Conservation (phyloP, 1,140 invertebrate genomes). For the Euschistus heros region DNA sequence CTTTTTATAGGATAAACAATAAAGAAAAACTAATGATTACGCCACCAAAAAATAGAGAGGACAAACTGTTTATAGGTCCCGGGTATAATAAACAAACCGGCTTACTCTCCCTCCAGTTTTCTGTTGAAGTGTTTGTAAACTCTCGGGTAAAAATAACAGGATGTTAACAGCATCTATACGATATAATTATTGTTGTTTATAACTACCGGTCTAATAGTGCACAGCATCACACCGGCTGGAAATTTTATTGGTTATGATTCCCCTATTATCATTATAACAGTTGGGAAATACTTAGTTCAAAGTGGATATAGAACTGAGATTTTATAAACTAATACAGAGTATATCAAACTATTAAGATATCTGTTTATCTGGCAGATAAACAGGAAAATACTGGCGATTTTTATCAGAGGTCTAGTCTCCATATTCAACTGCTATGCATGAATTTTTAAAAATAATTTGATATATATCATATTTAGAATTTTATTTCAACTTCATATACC, state of each 20-base stretch:
- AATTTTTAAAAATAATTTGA: too few species aligned
- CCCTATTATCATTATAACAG: too few species aligned
- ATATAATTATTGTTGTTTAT: constrained; percentile 3
- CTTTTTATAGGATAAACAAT: not conserved
- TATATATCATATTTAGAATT: too few species aligned
- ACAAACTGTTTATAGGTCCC: constrained; percentile 5
- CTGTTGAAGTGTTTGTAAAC: not conserved
- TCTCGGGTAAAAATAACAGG: not conserved
- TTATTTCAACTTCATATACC: too few species aligned
- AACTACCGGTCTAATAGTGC: not conserved
- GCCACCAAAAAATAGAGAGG: not conserved
- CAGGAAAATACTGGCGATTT: too few species aligned
- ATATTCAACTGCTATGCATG: too few species aligned
- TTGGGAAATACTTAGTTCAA: too few species aligned
- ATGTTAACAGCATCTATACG: constrained; percentile 4
- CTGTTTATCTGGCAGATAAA: too few species aligned
- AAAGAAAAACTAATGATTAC: constrained; percentile 1
- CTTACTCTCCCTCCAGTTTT: not conserved
- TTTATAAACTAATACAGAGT: too few species aligned
- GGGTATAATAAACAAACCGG: not conserved
- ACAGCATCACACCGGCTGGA: not conserved
- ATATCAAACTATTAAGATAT: too few species aligned
- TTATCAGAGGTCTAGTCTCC: too few species aligned
- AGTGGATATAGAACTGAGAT: too few species aligned
- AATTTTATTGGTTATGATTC: not conserved